Evolutionary conservation across 1,140 invertebrate species (phyloP), one percentile per base, ranked within the genome.

Genomic region (Drosophila setifemur): DNA sequence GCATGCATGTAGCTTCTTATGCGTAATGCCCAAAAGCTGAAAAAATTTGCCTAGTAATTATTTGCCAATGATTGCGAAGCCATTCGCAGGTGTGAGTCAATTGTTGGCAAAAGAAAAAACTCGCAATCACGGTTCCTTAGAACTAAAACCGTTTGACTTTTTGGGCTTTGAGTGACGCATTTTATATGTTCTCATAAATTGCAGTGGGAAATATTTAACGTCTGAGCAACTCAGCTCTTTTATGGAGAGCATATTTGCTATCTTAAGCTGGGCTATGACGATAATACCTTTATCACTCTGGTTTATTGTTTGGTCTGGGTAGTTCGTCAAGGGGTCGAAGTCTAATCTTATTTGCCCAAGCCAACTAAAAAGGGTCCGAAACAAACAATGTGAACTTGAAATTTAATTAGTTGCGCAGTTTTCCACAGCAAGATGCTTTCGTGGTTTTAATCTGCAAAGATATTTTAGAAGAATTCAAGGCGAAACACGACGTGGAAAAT

Each of bases 181-280:
- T 0, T 12, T 25, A n/a, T 26, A 9, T n/a, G 23, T 53, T 8
- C n/a, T 18, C 33, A 39, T 39, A 39, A 64, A 47, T 63, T 64
- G 40, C 42, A 16, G 61, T 14, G 19, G 61, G 64, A 64, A 64
- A 64, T 64, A 64, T 49, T 64, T 64, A 64, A 49, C 5, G 57
- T 40, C 58, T 64, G 61, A 64, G 42, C 25, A 49, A 5, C 14
- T 12, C 25, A 11, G 14, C 40, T 33, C 35, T 25, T 16, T 50
- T 7, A 14, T 6, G n/a, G 19, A 8, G 29, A 35, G 11, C 16
- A n/a, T 35, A 16, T 28, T 31, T 40, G 60, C 29, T 57, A 57
- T 57, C 53, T 50, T 49, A 12, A 23, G 53, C 12, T 4, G 11
- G 8, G 11, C 25, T 31, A 60, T 40, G 55, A 42, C 35, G 35